Percentiles rank a stretch among this genome's conserved stretches.
Conservation (phyloP, 2,888 invertebrate genomes). For the Osmoderma eremita region DNA sequence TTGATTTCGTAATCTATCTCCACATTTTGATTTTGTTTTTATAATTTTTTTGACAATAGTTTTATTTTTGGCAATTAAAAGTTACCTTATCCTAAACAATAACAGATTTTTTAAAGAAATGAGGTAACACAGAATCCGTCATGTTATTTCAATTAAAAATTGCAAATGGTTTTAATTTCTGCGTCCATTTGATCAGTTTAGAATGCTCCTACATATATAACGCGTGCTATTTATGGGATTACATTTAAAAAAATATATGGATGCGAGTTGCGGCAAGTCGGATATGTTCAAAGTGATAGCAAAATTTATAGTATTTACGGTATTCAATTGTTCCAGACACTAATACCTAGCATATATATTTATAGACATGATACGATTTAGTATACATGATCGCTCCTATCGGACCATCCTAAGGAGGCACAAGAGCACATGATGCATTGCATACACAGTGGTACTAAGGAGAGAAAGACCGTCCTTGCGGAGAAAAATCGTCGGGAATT, state of each 20-base stretch:
- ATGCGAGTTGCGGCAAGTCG: neutral
- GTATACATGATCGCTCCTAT: constrained; percentile 5
- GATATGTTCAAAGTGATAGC: constrained; percentile 9
- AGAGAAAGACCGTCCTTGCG: constrained; percentile 31
- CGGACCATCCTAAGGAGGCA: constrained; percentile 21
- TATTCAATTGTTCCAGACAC: constrained; percentile 25
- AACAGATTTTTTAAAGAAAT: too few species aligned
- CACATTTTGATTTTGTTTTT: too few species aligned
- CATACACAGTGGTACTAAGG: constrained; percentile 23
- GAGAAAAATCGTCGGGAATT: constrained; percentile 31
- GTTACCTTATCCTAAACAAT: too few species aligned
- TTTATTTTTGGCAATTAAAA: too few species aligned
- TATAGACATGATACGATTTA: constrained; percentile 33
- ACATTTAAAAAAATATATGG: neutral
- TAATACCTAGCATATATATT: constrained; percentile 12
- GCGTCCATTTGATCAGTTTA: neutral
- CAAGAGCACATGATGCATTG: constrained; percentile 10
- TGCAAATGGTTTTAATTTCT: too few species aligned
- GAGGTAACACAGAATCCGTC: too few species aligned
- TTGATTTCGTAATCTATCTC: too few species aligned
- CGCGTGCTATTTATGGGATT: neutral
- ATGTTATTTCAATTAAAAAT: too few species aligned
- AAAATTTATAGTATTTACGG: constrained; percentile 18
- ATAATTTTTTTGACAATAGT: too few species aligned
- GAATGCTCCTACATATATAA: neutral